Evolutionary conservation across 2,113 vertebrate species (phyloP).

Genomic region (Neotragus moschatus): DNA sequence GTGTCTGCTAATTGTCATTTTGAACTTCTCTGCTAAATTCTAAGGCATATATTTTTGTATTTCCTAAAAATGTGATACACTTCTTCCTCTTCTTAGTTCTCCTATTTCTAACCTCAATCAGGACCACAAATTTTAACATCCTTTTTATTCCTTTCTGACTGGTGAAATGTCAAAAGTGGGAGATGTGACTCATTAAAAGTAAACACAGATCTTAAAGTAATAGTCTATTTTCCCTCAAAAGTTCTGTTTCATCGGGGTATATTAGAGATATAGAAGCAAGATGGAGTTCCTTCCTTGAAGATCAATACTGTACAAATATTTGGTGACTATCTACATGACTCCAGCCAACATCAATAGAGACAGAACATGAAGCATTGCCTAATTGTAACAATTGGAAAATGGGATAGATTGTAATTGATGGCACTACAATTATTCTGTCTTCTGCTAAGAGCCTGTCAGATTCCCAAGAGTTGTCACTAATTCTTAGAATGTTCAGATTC

Average conservation of each 20-base stretch:
- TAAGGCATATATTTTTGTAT: neutral
- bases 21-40: neutral
- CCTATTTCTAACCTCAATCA: neutral
- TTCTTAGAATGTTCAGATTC: neutral
- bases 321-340: neutral
- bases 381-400: neutral
- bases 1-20: neutral
- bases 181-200: neutral
- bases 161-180: neutral
- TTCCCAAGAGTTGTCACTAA: neutral
- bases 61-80: neutral
- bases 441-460: neutral
- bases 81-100: neutral
- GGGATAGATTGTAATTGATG: neutral
- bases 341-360: neutral
- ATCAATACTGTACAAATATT: neutral
- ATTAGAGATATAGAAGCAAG: neutral
- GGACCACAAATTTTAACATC: neutral
- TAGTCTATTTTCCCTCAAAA: neutral
- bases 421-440: neutral
- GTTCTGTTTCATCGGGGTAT: neutral
- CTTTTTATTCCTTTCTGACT: neutral
- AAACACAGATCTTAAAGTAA: neutral
- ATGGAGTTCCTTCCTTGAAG: neutral
- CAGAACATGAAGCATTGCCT: neutral